Evolutionary conservation across 2,888 invertebrate genomes (phyloP).

Genomic region (Myopa tessellatipennis): DNA sequence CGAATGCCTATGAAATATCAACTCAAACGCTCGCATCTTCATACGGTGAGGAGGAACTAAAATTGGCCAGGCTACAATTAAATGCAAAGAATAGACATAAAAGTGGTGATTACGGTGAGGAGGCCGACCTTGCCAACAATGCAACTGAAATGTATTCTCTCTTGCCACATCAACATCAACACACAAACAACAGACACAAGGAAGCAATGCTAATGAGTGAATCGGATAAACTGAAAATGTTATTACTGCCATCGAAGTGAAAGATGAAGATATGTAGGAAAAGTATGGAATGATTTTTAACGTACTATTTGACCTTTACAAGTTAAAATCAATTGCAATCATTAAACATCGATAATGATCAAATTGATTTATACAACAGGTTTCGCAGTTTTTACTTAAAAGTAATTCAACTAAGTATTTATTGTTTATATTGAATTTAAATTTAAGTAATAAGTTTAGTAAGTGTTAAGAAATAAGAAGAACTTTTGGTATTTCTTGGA

Average conservation of each 20-base stretch:
- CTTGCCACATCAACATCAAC: conserved; percentile 46
- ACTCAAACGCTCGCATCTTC: conserved; percentile 64
- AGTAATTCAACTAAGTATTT: too few species aligned
- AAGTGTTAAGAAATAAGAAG: too few species aligned
- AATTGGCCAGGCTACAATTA: conserved; percentile 59
- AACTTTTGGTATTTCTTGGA: too few species aligned
- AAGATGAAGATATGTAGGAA: not conserved
- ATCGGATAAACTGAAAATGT: conserved; percentile 68
- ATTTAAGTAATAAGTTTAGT: too few species aligned
- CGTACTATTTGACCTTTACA: not conserved
- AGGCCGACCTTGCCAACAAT: conserved; percentile 51
- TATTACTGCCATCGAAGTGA: conserved; percentile 67
- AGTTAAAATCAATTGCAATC: not conserved
- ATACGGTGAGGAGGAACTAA: conserved; percentile 59
- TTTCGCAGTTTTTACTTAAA: too few species aligned
- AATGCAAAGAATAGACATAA: conserved; percentile 60
- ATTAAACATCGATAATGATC: too few species aligned
- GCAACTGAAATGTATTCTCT: conserved; percentile 63
- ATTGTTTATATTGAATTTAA: too few species aligned
- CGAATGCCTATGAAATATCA: conserved; percentile 71
- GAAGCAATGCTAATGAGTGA: conserved; percentile 64
- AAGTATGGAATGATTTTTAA: too few species aligned
- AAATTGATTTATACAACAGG: too few species aligned
- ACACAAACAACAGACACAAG: conserved; percentile 50
- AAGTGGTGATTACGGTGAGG: conserved; percentile 44